phyloP scores from a whole-genome alignment of 1,140 invertebrate species.

The Aphaenogaster floridana region DNA sequence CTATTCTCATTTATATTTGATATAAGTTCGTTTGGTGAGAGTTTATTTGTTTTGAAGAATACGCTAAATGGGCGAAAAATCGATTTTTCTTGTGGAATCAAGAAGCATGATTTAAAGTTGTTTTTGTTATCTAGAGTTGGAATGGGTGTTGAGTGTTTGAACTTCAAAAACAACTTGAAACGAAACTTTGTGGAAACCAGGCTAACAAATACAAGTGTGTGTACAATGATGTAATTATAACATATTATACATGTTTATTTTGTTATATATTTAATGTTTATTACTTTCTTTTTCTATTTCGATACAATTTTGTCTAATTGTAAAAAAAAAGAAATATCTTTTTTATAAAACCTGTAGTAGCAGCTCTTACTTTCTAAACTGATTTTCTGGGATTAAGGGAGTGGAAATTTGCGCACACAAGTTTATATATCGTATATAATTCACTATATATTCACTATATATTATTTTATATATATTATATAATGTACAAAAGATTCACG shows the following conservation, averaged over 20 bases:
- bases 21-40: neutral
- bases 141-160: conserved; percentile 3
- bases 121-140: conserved; percentile 19
- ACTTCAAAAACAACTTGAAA: conserved; percentile 33
- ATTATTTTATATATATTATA: too few species aligned
- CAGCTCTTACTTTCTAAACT: too few species aligned
- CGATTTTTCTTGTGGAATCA: neutral
- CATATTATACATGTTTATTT: neutral
- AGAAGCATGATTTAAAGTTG: neutral
- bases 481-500: too few species aligned
- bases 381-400: too few species aligned
- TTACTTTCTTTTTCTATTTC: neutral
- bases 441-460: too few species aligned
- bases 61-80: neutral
- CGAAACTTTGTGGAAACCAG: conserved; percentile 6
- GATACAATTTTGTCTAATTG: neutral
- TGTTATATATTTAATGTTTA: neutral
- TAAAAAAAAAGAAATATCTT: neutral
- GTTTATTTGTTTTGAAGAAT: neutral
- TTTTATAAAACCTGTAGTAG: neutral
- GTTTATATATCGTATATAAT: too few species aligned
- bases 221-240: neutral
- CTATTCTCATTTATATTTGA: too few species aligned
- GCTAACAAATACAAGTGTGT: neutral
- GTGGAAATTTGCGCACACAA: neutral